A percentile compares a stretch with the other conserved stretches of the same genome.
These are phyloP conservation scores for Dromaius novaehollandiae DNA, from an alignment of 2,113 vertebrate species.

Conservation along the genomic window DNA sequence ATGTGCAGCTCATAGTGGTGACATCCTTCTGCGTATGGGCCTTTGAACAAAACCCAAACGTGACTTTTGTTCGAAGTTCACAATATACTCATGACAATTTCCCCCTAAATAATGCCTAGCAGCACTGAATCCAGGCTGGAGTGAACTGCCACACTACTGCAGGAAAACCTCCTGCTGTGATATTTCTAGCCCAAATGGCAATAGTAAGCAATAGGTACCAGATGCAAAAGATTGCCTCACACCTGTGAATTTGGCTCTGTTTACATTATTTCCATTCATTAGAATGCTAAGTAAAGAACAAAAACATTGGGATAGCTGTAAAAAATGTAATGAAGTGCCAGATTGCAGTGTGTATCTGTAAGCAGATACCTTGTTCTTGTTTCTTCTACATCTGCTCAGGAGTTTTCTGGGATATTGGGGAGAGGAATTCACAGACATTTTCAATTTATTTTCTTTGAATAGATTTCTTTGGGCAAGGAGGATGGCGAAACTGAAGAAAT, in stretches of 20 bases:
- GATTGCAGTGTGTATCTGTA: not conserved
- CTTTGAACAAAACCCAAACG: not conserved
- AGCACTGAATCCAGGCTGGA: not conserved
- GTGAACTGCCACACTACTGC: not conserved
- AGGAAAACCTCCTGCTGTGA: not conserved
- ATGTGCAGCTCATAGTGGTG: not conserved
- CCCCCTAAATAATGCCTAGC: not conserved
- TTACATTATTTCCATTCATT: not conserved
- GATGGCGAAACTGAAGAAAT: not conserved
- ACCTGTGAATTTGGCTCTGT: not conserved
- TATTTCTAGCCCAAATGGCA: fast-evolving
- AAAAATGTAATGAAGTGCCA: not conserved
- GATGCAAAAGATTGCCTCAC: not conserved
- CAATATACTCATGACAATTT: not conserved
- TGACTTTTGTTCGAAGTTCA: not conserved
- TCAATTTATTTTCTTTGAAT: not conserved
- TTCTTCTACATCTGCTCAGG: not conserved
- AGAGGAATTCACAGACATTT: not conserved
- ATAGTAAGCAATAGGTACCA: not conserved
- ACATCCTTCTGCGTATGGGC: not conserved
- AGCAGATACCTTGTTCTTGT: not conserved
- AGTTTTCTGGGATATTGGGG: not conserved
- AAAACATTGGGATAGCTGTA: not conserved
- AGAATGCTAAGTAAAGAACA: not conserved
- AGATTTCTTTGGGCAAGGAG: not conserved